A percentile compares a stretch with the other conserved stretches of the same genome.
These are phyloP conservation scores for Euspilapteryx auroguttella DNA, from an alignment of 2,888 invertebrate genomes.

Conservation along the genomic window DNA sequence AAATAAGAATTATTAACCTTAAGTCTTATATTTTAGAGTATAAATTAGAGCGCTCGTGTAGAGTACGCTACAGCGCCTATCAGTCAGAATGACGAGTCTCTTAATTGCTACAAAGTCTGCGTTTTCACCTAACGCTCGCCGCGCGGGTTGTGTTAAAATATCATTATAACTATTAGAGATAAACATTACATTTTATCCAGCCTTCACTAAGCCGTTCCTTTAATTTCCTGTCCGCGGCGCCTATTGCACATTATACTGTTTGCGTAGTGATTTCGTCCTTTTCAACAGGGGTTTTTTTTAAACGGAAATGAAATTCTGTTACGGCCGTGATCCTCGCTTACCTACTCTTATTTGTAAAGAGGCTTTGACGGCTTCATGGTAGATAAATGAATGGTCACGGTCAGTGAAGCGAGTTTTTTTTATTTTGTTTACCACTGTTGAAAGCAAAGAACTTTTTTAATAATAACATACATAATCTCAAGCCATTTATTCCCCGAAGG, in stretches of 20 bases:
- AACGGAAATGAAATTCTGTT: conserved; percentile 40
- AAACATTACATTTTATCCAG: conserved; percentile 36
- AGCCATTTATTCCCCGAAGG: too few relatives aligned
- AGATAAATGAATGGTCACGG: too few relatives aligned
- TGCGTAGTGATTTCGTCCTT: conserved; percentile 53
- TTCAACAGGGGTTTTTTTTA: conserved; percentile 39
- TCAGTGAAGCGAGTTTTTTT: too few relatives aligned
- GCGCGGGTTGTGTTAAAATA: conserved; percentile 22
- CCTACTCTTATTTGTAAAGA: too few relatives aligned
- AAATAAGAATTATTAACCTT: conserved; percentile 22
- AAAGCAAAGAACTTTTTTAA: too few relatives aligned
- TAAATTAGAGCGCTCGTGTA: conserved; percentile 24
- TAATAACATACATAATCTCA: too few relatives aligned
- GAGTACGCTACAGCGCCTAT: too few relatives aligned
- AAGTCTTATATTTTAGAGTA: conserved; percentile 25
- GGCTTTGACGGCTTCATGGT: too few relatives aligned
- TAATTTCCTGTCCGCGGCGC: conserved; percentile 51
- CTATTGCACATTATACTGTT: conserved; percentile 48
- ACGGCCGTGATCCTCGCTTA: too few relatives aligned
- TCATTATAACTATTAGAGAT: conserved; percentile 44
- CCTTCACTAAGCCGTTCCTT: conserved; percentile 41
- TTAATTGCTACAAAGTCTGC: conserved; percentile 33
- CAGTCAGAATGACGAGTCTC: conserved; percentile 27
- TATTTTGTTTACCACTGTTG: too few relatives aligned
- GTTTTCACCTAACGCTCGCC: conserved; percentile 34